Conservation (phyloP, 2,888 invertebrate genomes). For the Phlogophora meticulosa region DNA sequence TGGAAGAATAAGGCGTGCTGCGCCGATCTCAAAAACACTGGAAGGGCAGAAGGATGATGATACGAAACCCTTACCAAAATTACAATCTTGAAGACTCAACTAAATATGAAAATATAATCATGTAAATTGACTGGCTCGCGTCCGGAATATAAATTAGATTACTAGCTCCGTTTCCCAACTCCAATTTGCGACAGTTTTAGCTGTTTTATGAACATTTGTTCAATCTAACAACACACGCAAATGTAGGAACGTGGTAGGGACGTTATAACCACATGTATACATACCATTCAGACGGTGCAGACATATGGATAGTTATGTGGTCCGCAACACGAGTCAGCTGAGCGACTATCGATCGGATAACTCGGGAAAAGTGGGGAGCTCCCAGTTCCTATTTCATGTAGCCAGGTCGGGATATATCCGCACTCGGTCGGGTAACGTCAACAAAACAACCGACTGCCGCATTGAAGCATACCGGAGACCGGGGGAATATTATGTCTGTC, state of each 20-base stretch:
- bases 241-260: constrained; percentile 21
- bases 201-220: constrained; percentile 33
- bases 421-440: constrained; percentile 58
- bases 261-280: constrained; percentile 4
- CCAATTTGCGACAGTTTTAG: constrained; percentile 32
- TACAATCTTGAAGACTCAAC: constrained; percentile 4
- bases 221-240: constrained; percentile 36
- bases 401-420: neutral
- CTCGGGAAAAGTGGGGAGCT: constrained; percentile 54
- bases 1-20: no score
- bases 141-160: constrained; percentile 41
- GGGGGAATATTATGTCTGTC: constrained; percentile 47
- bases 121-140: constrained; percentile 22
- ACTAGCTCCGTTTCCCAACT: constrained; percentile 11
- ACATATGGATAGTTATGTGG: constrained; percentile 33
- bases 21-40: no score
- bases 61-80: no score
- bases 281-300: neutral
- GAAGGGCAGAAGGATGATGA: no score
- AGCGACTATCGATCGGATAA: constrained; percentile 74
- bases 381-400: neutral
- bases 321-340: constrained; percentile 72
- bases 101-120: constrained; percentile 27
- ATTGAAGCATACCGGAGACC: constrained; percentile 46
- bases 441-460: constrained; percentile 65